phyloP scores from a whole-genome alignment of 2,113 vertebrate genomes.

The Gulo gulo region DNA sequence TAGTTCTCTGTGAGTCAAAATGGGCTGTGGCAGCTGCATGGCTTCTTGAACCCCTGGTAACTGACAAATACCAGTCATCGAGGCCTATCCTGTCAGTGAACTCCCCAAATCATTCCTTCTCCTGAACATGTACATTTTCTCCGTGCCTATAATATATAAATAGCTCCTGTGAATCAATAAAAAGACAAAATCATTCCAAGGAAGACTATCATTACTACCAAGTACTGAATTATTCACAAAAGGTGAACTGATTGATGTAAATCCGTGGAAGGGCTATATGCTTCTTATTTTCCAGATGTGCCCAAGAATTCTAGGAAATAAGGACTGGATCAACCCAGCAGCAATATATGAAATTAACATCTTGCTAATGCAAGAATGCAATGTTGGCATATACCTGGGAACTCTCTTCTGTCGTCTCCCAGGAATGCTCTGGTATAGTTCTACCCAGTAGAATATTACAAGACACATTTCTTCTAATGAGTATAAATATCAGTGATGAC shows the following conservation, averaged over 20 bases:
- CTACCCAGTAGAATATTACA: neutral
- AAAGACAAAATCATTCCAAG: neutral
- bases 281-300: neutral
- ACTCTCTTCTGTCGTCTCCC: neutral
- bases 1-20: neutral
- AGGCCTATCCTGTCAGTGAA: neutral
- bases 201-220: neutral
- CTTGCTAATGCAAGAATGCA: neutral
- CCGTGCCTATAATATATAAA: neutral
- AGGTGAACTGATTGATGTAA: neutral
- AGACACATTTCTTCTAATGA: neutral
- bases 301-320: neutral
- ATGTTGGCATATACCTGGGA: neutral
- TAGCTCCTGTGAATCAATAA: conserved; percentile 10
- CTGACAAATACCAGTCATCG: neutral
- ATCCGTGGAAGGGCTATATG: neutral
- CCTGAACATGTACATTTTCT: neutral
- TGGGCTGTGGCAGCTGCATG: neutral
- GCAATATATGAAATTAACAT: neutral
- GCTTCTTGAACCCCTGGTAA: neutral
- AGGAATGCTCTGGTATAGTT: neutral
- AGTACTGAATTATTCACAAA: neutral
- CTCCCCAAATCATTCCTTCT: neutral
- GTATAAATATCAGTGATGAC: neutral
- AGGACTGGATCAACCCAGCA: neutral